A percentile compares a stretch with the other conserved stretches of the same genome.
Conservation (phyloP, 2,888 invertebrate genomes). For the Chrysina gloriosa region DNA sequence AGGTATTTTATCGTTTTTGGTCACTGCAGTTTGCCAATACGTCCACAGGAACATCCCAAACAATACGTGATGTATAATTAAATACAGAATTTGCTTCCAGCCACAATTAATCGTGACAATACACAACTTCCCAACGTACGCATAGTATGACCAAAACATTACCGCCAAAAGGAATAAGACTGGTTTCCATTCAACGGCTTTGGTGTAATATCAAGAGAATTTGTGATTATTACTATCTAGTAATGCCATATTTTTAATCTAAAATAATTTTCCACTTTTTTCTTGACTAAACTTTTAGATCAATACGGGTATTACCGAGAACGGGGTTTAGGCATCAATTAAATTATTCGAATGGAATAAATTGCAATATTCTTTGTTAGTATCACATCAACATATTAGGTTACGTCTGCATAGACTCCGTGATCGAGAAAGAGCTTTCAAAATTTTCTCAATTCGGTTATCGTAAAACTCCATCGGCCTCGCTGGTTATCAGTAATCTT, state of each 20-base stretch:
- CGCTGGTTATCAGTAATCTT: no score
- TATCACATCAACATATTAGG: not conserved
- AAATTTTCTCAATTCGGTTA: no score
- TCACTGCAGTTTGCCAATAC: slow-evolving; percentile 95
- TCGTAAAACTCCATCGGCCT: no score
- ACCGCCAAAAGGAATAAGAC: slow-evolving; percentile 92
- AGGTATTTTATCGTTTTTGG: slow-evolving; percentile 83
- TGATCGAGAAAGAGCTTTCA: no score
- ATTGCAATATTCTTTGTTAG: not conserved
- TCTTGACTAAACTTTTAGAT: slow-evolving; percentile 16
- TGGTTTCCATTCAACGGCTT: slow-evolving; percentile 92
- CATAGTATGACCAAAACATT: slow-evolving; percentile 97
- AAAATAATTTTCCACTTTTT: slow-evolving; percentile 24
- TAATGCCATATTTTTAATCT: slow-evolving; percentile 38
- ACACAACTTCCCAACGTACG: slow-evolving; percentile 94
- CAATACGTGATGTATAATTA: slow-evolving; percentile 89
- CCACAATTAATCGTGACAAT: slow-evolving; percentile 82
- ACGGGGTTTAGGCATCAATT: slow-evolving; percentile 17
- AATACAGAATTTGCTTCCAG: slow-evolving; percentile 82
- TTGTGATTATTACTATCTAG: slow-evolving; percentile 39
- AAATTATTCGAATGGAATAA: not conserved
- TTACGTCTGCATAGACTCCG: no score
- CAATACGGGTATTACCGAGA: slow-evolving; percentile 16
- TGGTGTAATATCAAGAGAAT: slow-evolving; percentile 76
- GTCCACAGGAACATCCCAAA: slow-evolving; percentile 93